Evolutionary conservation across 2,113 vertebrate species (phyloP), one percentile per base, ranked within the genome.

Genomic region (Dascyllus trimaculatus): DNA sequence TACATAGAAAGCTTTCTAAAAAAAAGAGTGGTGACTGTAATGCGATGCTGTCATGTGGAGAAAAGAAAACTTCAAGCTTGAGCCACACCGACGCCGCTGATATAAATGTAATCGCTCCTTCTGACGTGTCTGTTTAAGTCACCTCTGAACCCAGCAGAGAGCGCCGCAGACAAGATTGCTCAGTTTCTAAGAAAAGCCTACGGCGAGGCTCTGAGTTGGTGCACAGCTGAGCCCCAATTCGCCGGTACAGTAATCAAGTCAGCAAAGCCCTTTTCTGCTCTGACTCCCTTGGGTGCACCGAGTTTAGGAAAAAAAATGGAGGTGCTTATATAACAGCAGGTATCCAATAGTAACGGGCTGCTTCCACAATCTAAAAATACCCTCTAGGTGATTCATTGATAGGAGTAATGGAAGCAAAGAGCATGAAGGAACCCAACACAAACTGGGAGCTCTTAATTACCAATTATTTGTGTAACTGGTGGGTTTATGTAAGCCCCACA

Each of bases 341-440:
- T 90, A 82, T 84, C 89, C 88, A 79, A 64, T 90, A 87, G 85
- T 71, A 88, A 89, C 87, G 1, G 66, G 11, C 65, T 53, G 52
- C 52, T 85, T 58, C 75, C 43, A 17, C 7, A 45, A 32, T 84
- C 89, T 93, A 92, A 88, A 90, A 91, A 92, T 89, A 91, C 7
- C 43, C 54, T 54, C 4, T 11, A 0, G 71, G 72, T 81, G 85
- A 92, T 89, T 89, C 69, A 89, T 74, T 88, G 60, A 84, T 76
- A 22, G 66, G 32, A 64, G 14, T 63, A 29, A 54, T 61, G 32
- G 24, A 0, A 58, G 32, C 21, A 66, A 45, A 25, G 82, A 61
- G 26, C 22, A 52, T 26, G 11, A 15, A 77, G 51, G n/a, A 29
- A 26, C 35, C 60, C 32, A 22, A 17, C 25, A 71, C 53, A 49